Evolutionary conservation across 2,888 invertebrate genomes (phyloP), one percentile per base, ranked within the genome.

Genomic region (Scelioninae gen. 1): DNA sequence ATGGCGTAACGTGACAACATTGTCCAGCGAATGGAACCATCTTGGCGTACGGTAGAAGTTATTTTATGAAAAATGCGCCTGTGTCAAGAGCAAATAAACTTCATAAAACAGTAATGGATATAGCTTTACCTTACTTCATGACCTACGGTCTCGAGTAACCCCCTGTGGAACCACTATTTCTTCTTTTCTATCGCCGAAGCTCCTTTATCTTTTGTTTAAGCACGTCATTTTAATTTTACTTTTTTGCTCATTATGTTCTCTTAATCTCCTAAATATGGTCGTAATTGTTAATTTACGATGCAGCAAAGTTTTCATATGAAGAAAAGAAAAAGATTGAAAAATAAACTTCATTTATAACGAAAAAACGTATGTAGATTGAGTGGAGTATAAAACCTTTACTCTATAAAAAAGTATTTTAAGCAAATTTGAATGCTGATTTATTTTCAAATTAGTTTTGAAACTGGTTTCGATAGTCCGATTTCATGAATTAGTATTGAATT

Each of bases 81-180:
- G 56, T 68, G 81, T 82, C 83, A 71, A 72, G 83, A 84, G 86
- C 82, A 88, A 87, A 88, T 88, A 88, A 88, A 88, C 84, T 87
- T 87, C 84, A 84, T 84, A 83, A 77, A 79, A 84, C 82, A 63
- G 84, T 86, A 88, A 88, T 88, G 86, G 85, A 88, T 87, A 86
- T 79, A 66, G 75, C 51, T 81, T 71, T 74, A 58, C 66, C 49
- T 58, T 74, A 56, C 63, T 49, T 15, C 55, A 29, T 45, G 72
- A 51, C 71, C 55, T 49, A 47, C 65, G 56, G 66, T 55, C 65
- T 75, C 23, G 13, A 9, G 62, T 53, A 77, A 72, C 66, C 77
- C 71, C 38, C 65, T 45, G 16, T 31, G 56, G 51, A 47, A 32
- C 55, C 53, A 55, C 55, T 69, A 77, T 66, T 76, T 74, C 66